These are phyloP conservation scores for Mus caroli DNA, from an alignment of 2,797 vertebrate species.

Conservation along the genomic window DNA sequence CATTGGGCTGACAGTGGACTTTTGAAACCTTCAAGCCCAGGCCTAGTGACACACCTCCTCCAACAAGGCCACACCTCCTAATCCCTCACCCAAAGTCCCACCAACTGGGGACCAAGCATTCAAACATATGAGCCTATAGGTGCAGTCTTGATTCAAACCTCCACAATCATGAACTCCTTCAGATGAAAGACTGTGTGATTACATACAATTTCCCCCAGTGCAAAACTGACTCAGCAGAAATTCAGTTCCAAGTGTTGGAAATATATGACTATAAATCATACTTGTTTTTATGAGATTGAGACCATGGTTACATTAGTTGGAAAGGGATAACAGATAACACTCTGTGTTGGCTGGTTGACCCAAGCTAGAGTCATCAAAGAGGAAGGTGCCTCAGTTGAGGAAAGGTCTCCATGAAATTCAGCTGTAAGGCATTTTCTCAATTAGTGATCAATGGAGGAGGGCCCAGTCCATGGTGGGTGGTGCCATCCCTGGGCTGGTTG, in stretches of 20 bases:
- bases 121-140: not conserved
- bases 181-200: not conserved
- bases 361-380: not conserved
- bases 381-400: not conserved
- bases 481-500: not conserved
- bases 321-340: not conserved
- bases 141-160: not conserved
- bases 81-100: not conserved
- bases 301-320: not conserved
- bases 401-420: not conserved
- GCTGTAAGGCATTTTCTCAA: not conserved
- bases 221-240: not conserved
- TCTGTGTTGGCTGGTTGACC: not conserved
- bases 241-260: conserved; percentile 22
- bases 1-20: not conserved
- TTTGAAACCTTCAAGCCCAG: not conserved
- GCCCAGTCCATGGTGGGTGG: not conserved
- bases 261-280: not conserved
- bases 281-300: not conserved
- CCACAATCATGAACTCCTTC: not conserved
- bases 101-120: not conserved
- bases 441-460: not conserved
- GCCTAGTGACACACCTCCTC: too few species aligned
- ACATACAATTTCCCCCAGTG: not conserved
- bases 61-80: not conserved